phyloP scores from a whole-genome alignment of 2,797 vertebrate species.

The Haliaeetus vocifer region DNA sequence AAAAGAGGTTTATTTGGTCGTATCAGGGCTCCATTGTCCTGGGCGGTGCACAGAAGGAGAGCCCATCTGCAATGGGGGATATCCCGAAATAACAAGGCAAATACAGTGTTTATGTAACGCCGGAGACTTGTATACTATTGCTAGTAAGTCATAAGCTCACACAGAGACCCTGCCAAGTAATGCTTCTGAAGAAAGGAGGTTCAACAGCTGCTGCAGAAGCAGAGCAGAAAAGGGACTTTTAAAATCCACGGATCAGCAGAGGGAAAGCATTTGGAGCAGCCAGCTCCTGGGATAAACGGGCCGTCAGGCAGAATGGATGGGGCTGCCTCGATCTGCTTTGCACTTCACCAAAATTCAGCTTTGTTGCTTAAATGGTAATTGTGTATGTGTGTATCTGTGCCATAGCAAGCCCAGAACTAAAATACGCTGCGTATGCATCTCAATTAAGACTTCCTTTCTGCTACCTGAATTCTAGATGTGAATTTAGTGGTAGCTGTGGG shows the following conservation, averaged over 20 bases:
- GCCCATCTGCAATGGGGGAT: neutral
- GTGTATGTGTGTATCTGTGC: rapidly evolving
- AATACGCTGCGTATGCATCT: neutral
- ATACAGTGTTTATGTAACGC: neutral
- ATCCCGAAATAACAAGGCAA: constrained; percentile 40
- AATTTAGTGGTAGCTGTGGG: neutral
- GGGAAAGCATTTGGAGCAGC: neutral
- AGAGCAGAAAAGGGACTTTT: neutral
- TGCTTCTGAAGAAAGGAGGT: neutral
- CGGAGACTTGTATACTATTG: neutral
- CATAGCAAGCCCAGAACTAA: neutral
- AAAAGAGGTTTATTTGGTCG: neutral
- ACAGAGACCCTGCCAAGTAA: neutral
- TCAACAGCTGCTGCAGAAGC: neutral
- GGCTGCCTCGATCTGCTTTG: neutral
- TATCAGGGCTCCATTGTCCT: neutral
- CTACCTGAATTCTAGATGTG: neutral
- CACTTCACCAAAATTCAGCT: neutral
- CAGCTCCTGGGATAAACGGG: neutral
- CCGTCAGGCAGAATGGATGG: neutral
- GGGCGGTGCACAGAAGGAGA: neutral
- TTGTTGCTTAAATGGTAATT: neutral
- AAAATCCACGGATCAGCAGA: neutral
- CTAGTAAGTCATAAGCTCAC: neutral
- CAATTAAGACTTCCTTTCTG: neutral